A percentile compares a stretch with the other conserved stretches of the same genome.
Conservation (phyloP, 2,797 vertebrate species). For the Xenentodon cancila region DNA sequence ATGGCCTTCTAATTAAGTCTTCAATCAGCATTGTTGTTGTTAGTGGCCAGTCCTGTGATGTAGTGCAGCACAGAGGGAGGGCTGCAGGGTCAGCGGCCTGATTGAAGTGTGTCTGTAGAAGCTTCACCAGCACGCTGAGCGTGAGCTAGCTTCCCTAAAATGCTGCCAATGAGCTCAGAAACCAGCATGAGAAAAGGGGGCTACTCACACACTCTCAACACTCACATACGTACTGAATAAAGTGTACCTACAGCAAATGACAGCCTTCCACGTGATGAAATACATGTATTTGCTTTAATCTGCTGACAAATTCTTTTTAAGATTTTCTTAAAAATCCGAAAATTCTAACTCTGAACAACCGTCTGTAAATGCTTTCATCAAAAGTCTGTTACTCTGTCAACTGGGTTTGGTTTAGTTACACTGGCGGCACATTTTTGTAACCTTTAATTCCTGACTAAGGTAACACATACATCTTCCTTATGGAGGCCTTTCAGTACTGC, state of each 20-base stretch:
- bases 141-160: conserved; percentile 68
- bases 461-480: too few relatives aligned
- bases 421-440: too few relatives aligned
- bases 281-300: conserved; percentile 6
- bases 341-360: too few relatives aligned
- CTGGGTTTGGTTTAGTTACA: background rate
- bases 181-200: conserved; percentile 66
- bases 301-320: background rate
- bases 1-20: conserved; percentile 79
- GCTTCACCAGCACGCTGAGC: conserved; percentile 66
- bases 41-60: conserved; percentile 74
- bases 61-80: conserved; percentile 64
- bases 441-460: too few relatives aligned
- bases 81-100: conserved; percentile 58
- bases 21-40: conserved; percentile 80
- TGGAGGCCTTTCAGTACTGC: too few relatives aligned
- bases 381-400: background rate
- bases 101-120: conserved; percentile 75
- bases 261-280: conserved; percentile 9
- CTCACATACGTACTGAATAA: conserved; percentile 25
- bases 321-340: too few relatives aligned
- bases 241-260: conserved; percentile 36
- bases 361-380: background rate
- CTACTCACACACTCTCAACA: conserved; percentile 48
- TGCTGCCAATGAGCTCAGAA: conserved; percentile 73